Base-by-base conservation (phyloP, 2,888 invertebrate species). In the Acleris holmiana region DNA sequence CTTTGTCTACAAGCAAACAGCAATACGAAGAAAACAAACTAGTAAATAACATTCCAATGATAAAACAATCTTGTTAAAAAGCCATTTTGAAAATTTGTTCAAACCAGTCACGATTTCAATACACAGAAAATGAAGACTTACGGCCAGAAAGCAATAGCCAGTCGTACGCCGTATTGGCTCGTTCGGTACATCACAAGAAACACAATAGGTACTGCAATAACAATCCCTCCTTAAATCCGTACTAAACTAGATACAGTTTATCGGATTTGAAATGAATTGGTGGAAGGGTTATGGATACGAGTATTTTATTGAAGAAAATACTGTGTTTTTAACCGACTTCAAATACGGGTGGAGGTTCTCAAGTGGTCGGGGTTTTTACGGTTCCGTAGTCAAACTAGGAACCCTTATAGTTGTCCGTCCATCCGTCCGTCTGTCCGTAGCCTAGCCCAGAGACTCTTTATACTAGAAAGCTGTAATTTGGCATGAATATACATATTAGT, bases 71-170 rank as follows among this genome's bases (percentile, higher is more conserved):
- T 65, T 71, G 71, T 64, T 68, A 67, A 70, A 71, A 68, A 71
- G 73, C 54, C 66, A 29, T 58, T 68, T 67, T 65, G 72, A 73
- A 74, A 74, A 69, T 73, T 83, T 80, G 76, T 75, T 71, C 69
- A 82, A 72, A 78, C 85, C 71, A 79, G 86, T 87, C 89, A 89
- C 89, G 88, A 82, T 79, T 84, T 80, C 83, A 84, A 85, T 87
- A 88, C 82, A 82, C 78, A 79, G 76, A 78, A 78, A 83, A 83
- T 79, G 75, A 80, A 79, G 74, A 83, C 75, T 75, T 80, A 82
- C 79, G 73, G 65, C 68, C 73, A 73, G 44, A 76, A 73, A 72
- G 73, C 65, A 68, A 74, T 82, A 78, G 80, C 79, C 74, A 78
- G 74, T 73, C 73, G 73, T 73, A 71, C 62, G 74, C 69, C 72